Evolutionary conservation across 1,140 invertebrate genomes (phyloP).

Genomic region (Sitophilus oryzae): DNA sequence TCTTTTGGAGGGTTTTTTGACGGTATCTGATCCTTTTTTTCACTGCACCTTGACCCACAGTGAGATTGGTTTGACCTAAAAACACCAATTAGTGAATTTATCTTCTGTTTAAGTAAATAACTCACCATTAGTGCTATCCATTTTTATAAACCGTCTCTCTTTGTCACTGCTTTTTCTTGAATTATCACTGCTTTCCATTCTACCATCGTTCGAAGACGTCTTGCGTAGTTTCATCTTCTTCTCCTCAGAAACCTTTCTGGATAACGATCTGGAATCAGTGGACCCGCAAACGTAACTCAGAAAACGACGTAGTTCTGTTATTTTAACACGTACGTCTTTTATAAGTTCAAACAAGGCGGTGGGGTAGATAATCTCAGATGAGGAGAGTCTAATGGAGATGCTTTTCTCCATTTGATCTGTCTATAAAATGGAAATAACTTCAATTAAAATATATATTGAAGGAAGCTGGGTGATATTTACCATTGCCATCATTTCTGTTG

Average conservation of each 20-base stretch:
- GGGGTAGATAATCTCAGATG: neutral
- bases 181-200: slow-evolving; percentile 6
- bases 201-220: slow-evolving; percentile 15
- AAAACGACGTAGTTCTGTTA: slow-evolving; percentile 42
- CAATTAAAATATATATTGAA: slow-evolving; percentile 11
- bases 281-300: slow-evolving; percentile 42
- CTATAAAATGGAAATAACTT: slow-evolving; percentile 30
- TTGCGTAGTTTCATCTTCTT: slow-evolving; percentile 16
- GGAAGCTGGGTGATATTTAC: slow-evolving; percentile 25
- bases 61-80: slow-evolving; percentile 5
- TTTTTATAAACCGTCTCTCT: slow-evolving; percentile 20
- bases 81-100: too few species aligned
- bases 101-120: too few species aligned
- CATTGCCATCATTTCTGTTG: too few species aligned
- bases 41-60: slow-evolving; percentile 35
- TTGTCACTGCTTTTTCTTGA: slow-evolving; percentile 16
- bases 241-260: slow-evolving; percentile 11
- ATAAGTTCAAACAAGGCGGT: slow-evolving; percentile 20
- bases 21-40: slow-evolving; percentile 37
- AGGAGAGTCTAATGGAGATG: slow-evolving; percentile 1
- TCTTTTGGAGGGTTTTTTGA: slow-evolving; percentile 31
- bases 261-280: slow-evolving; percentile 30
- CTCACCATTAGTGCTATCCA: slow-evolving; percentile 10
- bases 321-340: slow-evolving; percentile 34
- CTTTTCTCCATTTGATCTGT: slow-evolving; percentile 41